Evolutionary conservation across 2,797 vertebrate species (phyloP).

Genomic region (Muraenolepis orangiensis): DNA sequence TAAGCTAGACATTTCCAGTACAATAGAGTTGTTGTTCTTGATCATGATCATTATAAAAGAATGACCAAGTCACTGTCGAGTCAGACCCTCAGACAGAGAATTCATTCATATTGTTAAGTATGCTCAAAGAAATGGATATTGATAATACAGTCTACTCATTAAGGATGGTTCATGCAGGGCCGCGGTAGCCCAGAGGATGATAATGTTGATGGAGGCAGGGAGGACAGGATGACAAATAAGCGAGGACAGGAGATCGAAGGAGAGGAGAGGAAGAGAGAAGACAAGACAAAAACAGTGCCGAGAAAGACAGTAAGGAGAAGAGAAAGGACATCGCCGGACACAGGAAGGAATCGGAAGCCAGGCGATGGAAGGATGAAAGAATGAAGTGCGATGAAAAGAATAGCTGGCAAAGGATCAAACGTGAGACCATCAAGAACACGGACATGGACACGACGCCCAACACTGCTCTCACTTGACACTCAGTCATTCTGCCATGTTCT

Average conservation of each 20-base stretch:
- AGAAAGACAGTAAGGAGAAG: neutral
- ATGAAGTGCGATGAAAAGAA: neutral
- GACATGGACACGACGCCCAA: no score
- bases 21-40: neutral
- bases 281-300: no score
- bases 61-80: neutral
- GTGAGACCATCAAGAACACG: no score
- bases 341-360: conserved; percentile 7
- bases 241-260: neutral
- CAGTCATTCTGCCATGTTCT: no score
- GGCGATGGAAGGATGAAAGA: neutral
- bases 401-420: conserved; percentile 5
- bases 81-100: neutral
- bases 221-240: neutral
- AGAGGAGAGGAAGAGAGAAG: neutral
- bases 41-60: neutral
- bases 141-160: neutral
- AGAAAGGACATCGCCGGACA: neutral
- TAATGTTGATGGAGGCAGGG: neutral
- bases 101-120: neutral
- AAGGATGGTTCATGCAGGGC: neutral
- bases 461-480: no score
- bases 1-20: neutral
- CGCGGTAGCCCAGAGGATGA: neutral
- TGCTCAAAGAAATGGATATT: neutral